Percentiles rank a stretch among this genome's conserved stretches.
Evolutionary conservation across 2,888 invertebrate genomes (phyloP).

Genomic region (Limenitis camilla): DNA sequence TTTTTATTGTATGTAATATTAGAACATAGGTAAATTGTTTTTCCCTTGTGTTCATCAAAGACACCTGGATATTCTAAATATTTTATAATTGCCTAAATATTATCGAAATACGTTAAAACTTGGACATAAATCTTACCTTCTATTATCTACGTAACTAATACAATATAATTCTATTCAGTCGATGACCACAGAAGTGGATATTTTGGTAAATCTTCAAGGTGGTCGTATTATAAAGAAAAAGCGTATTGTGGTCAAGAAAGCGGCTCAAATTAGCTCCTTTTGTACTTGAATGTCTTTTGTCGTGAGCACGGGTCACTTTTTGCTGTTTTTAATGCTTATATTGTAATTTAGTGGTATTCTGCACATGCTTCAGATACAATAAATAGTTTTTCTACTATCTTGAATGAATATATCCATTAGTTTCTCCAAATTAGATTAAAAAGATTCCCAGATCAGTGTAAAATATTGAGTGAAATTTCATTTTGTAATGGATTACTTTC

Average conservation of each 20-base stretch:
- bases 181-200: slow-evolving; percentile 37
- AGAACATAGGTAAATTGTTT: no score
- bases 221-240: slow-evolving; percentile 34
- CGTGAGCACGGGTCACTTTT: slow-evolving; percentile 38
- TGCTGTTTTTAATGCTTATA: slow-evolving; percentile 12
- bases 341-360: slow-evolving; percentile 5
- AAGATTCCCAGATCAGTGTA: no score
- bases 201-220: slow-evolving; percentile 49
- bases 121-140: slow-evolving; percentile 5
- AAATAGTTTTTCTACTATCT: neutral
- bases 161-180: slow-evolving; percentile 20
- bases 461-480: no score
- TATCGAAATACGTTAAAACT: neutral
- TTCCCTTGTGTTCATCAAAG: neutral
- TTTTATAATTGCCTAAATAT: neutral
- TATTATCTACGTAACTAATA: slow-evolving; percentile 2
- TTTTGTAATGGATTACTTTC: no score
- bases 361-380: neutral
- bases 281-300: slow-evolving; percentile 9
- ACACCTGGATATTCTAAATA: neutral
- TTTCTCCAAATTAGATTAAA: no score
- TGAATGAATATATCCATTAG: no score
- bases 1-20: no score
- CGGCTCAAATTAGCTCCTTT: slow-evolving; percentile 17
- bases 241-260: slow-evolving; percentile 16